Evolutionary conservation across 2,888 invertebrate genomes (phyloP), one percentile per base, ranked within the genome.

Genomic region (Drosophila fungiperda): DNA sequence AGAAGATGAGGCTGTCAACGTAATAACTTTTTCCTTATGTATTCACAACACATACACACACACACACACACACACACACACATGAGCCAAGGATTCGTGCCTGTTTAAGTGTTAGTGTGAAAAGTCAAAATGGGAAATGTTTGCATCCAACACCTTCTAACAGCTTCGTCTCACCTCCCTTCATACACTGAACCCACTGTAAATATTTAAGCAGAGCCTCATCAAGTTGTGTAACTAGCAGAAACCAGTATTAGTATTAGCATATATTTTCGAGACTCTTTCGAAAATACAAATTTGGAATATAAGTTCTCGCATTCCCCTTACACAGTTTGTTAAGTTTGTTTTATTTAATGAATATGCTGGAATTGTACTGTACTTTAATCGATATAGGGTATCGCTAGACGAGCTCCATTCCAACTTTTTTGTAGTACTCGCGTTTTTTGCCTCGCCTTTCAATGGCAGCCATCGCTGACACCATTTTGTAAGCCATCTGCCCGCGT

Each of bases 391-490:
- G 45, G 45, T 23, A 45, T 45, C 45, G 15, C 23, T 4, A 15
- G 15, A 8, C 15, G 45, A 8, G 23, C 23, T 45, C 15, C 8
- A 15, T 23, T 45, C 23, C 15, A 1, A 8, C 2, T 45, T 3
- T 20, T 11, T 33, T 32, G 49, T 36, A 15, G 8, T 32, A 23
- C 23, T 8, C 45, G 45, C 53, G 29, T 54, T 58, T 29, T 55
- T 53, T 35, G 60, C 29, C 15, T 36, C 26, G 45, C 38, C 69
- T 76, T 73, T 81, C 82, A 84, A 85, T 85, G 85, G 83, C 78
- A 80, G 54, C 79, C 75, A 67, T 63, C 61, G 76, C 89, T 87
- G 87, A 89, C 87, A 85, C 87, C 82, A 83, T 85, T 89, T 87
- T 76, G 76, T 57, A 65, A 64, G 71, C 65, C 60, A 63, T 20